These are phyloP conservation scores for Lepeophtheirus salmonis DNA, from an alignment of 1,140 invertebrate genomes.

Conservation along the genomic window DNA sequence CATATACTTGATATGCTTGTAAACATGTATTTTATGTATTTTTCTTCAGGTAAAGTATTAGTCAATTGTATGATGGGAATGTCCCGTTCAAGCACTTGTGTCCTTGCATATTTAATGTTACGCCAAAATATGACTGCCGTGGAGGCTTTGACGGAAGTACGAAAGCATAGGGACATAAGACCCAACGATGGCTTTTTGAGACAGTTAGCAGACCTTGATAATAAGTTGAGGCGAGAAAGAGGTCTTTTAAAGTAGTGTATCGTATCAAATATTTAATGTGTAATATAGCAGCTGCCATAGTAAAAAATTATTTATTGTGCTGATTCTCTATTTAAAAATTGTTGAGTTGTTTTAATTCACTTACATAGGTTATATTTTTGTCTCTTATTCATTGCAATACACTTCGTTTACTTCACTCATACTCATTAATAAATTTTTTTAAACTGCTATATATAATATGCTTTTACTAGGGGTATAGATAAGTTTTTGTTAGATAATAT, in stretches of 20 bases:
- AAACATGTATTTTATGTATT: constrained; percentile 7
- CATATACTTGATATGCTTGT: constrained; percentile 15
- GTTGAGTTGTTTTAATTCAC: too few species aligned
- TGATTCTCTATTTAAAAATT: too few species aligned
- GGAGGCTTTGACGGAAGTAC: constrained; percentile 39
- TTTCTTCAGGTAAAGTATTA: constrained; percentile 44
- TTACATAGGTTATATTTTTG: too few species aligned
- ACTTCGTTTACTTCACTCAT: too few species aligned
- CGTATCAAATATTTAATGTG: too few species aligned
- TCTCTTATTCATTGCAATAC: too few species aligned
- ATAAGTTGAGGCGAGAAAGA: constrained; percentile 21
- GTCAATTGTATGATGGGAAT: constrained; percentile 64
- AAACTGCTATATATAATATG: too few species aligned
- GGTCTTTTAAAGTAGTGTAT: not conserved
- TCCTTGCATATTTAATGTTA: constrained; percentile 62
- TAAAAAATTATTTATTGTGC: too few species aligned
- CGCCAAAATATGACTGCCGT: constrained; percentile 50
- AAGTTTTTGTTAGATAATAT: too few species aligned
- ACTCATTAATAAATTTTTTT: too few species aligned
- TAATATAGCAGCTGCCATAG: too few species aligned
- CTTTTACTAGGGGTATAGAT: too few species aligned
- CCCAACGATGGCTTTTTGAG: constrained; percentile 60
- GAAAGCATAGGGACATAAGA: constrained; percentile 31
- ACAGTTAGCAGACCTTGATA: constrained; percentile 49
- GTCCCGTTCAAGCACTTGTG: constrained; percentile 55